Conservation (phyloP, 1,140 invertebrate genomes). For the Gyrodactylus bullatarudis region DNA sequence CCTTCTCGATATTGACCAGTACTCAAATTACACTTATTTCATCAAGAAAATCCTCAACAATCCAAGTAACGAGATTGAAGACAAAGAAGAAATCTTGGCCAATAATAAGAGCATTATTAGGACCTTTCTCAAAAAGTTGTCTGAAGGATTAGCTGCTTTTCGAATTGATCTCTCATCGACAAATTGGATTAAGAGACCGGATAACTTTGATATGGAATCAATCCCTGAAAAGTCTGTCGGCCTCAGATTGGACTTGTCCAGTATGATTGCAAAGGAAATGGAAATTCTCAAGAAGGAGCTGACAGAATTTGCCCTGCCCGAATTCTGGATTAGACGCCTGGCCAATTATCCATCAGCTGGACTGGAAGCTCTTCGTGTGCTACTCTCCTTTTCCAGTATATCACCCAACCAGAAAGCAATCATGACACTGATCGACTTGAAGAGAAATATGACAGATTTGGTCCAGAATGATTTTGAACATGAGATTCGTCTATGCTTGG, state of each 20-base stretch:
- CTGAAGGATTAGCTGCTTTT: not conserved
- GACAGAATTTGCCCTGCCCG: not conserved
- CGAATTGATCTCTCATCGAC: not conserved
- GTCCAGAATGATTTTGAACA: not conserved
- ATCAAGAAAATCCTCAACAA: not conserved
- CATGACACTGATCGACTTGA: not conserved
- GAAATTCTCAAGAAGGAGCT: not conserved
- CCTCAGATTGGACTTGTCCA: not conserved
- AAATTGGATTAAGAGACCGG: not conserved
- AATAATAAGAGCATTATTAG: not conserved
- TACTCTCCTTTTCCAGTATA: not conserved
- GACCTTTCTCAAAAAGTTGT: not conserved
- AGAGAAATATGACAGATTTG: not conserved
- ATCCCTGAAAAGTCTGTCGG: not conserved
- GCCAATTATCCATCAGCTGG: not conserved
- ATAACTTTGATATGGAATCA: not conserved
- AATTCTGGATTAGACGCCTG: not conserved
- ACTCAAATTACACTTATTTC: not conserved
- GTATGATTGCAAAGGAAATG: not conserved
- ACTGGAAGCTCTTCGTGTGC: not conserved
- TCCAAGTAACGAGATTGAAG: not conserved
- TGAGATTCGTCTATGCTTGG: not conserved
- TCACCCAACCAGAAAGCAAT: not conserved
- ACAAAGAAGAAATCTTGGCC: not conserved
- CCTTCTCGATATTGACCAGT: not conserved